Base-by-base conservation (phyloP, 1,140 invertebrate species). In the Cyclargus thomasi region DNA sequence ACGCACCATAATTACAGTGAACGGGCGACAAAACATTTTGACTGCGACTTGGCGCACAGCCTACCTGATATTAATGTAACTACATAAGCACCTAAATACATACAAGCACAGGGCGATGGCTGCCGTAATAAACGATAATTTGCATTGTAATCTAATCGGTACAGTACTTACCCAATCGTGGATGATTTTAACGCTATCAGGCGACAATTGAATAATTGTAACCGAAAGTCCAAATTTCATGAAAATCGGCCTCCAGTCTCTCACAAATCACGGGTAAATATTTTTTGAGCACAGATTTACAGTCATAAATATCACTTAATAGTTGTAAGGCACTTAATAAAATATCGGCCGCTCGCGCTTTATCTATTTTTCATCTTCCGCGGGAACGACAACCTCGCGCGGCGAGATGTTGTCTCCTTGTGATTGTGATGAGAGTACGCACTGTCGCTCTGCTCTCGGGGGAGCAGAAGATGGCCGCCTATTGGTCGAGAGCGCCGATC, bases 371-470 rank as follows among this genome's bases (percentile, higher is more conserved):
- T 78, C 82, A 86, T 89, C 85, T 85, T 79, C 73, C 78, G 79
- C 79, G 77, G 72, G 77, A 77, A 77, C 80, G 85, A 90, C 87
- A 83, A 88, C 85, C 85, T 87, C 85, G 75, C 87, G 71, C 81
- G 78, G 73, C 82, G 87, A 90, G 87, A 90, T 88, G 80, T 86
- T 80, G 85, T 90, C 87, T 90, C 87, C 74, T 80, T 87, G 82
- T 90, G 86, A 82, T 82, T 64, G 83, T 86, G 86, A 89, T 88
- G 85, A 90, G 87, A 90, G 87, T 76, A 88, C 85, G 87, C 87
- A 90, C 83, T 90, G 87, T 90, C 87, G 87, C 83, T 87, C 80
- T 90, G 85, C 87, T 90, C 87, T 90, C 87, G 85, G 80, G 85
- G 87, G 87, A 90, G 87, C 87, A 90, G 73, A 83, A 88, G 84